Evolutionary conservation across 2,113 vertebrate genomes (phyloP).

Genomic region (Ammospiza caudacuta): DNA sequence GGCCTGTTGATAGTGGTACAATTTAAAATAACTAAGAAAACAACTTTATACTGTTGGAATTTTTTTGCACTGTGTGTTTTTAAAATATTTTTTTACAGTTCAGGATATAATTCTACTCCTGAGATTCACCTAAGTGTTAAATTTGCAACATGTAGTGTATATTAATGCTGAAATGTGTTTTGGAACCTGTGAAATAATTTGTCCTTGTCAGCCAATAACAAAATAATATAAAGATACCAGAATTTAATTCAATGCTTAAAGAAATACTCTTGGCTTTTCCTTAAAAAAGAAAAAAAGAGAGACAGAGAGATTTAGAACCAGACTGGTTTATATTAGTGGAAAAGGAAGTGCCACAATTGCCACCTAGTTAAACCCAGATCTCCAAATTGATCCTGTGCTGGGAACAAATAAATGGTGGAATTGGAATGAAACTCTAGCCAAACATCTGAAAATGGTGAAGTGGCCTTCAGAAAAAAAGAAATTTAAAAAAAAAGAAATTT

Average conservation of each 20-base stretch:
- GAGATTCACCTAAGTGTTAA: background rate
- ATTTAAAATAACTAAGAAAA: background rate
- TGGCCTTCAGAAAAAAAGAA: background rate
- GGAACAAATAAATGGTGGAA: background rate
- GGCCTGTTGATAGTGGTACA: constrained; percentile 30
- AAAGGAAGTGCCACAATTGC: background rate
- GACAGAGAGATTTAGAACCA: background rate
- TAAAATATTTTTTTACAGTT: background rate
- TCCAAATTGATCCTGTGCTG: background rate
- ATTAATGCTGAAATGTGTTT: background rate
- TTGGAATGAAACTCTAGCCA: background rate
- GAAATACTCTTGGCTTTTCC: background rate
- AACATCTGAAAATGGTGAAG: background rate
- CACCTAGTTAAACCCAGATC: background rate
- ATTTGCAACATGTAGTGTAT: background rate
- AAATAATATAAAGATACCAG: background rate
- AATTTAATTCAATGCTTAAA: background rate
- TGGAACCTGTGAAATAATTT: background rate
- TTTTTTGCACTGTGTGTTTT: background rate
- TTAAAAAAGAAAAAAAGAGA: background rate
- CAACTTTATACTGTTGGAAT: background rate
- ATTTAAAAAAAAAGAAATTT: background rate
- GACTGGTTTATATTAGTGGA: background rate
- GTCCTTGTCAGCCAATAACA: background rate
- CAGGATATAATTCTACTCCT: background rate